Percentiles rank a stretch among this genome's conserved stretches.
phyloP scores from a whole-genome alignment of 2,888 invertebrate genomes.

The Drosophila quinaria region DNA sequence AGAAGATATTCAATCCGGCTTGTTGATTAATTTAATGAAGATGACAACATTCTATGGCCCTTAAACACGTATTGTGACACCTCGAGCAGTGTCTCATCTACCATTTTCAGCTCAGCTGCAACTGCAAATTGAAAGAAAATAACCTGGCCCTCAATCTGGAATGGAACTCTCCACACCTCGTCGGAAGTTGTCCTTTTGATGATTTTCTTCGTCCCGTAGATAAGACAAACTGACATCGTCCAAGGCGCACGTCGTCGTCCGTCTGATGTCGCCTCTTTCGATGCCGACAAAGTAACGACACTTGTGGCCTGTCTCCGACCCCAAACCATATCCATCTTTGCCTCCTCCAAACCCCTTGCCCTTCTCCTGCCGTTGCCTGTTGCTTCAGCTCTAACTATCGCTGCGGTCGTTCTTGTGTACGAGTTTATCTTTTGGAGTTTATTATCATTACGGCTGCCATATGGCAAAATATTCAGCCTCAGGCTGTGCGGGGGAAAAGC shows the following conservation, averaged over 20 bases:
- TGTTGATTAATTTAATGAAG: constrained; percentile 10
- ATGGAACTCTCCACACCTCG: neutral
- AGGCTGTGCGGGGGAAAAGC: constrained; percentile 11
- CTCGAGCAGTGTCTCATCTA: neutral
- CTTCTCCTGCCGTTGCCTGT: neutral
- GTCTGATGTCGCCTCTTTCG: constrained; percentile 4
- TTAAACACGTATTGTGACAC: constrained; percentile 15
- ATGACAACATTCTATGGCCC: neutral
- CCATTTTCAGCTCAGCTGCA: neutral
- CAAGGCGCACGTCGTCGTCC: constrained; percentile 26
- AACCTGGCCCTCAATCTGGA: constrained; percentile 59
- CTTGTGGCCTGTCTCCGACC: constrained; percentile 40
- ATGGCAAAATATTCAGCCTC: constrained; percentile 75
- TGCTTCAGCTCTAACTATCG: constrained; percentile 3
- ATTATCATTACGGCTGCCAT: constrained; percentile 82
- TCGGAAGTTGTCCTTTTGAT: constrained; percentile 9
- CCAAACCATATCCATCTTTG: neutral
- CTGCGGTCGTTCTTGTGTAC: constrained; percentile 39
- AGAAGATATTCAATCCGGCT: neutral
- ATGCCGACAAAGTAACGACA: constrained; percentile 56
- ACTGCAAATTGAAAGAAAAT: constrained; percentile 77
- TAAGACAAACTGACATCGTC: constrained; percentile 70
- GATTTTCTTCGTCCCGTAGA: constrained; percentile 42
- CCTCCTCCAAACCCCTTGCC: neutral
- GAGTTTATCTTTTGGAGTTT: constrained; percentile 81